phyloP scores from a whole-genome alignment of 2,797 vertebrate genomes.

The Cuniculus paca region DNA sequence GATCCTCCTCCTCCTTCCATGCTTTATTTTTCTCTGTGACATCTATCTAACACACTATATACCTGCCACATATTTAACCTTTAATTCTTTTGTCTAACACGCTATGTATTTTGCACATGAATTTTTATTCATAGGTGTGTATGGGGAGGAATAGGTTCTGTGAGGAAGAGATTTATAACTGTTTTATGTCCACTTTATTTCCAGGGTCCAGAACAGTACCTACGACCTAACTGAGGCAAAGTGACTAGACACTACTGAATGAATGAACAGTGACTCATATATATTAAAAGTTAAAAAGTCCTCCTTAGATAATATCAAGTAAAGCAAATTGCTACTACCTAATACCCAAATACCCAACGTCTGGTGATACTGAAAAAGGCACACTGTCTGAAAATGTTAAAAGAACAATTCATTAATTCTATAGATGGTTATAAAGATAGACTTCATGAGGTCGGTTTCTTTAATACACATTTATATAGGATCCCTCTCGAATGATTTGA shows the following conservation, averaged over 20 bases:
- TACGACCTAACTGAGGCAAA: not conserved
- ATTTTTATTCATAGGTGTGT: not conserved
- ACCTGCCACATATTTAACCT: constrained; percentile 10
- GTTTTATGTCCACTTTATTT: not conserved
- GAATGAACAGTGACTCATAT: not conserved
- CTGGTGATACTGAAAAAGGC: not conserved
- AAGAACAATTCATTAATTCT: constrained; percentile 24
- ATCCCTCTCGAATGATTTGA: constrained; percentile 27
- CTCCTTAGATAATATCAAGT: not conserved
- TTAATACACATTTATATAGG: constrained; percentile 2
- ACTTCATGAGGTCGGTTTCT: not conserved
- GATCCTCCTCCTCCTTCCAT: not conserved
- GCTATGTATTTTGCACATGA: not conserved
- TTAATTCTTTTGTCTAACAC: constrained; percentile 38
- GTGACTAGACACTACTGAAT: not conserved
- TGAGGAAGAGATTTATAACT: not conserved
- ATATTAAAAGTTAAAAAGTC: constrained; percentile 46
- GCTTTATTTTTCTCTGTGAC: not conserved
- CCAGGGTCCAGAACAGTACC: not conserved
- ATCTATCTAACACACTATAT: constrained; percentile 11
- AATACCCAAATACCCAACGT: too few species aligned
- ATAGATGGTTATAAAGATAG: not conserved
- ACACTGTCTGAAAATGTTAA: not conserved
- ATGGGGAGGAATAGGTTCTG: not conserved
- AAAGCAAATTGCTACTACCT: constrained; percentile 41